These are phyloP conservation scores for Hyposoter didymator DNA, from an alignment of 2,888 invertebrate genomes.

Conservation along the genomic window DNA sequence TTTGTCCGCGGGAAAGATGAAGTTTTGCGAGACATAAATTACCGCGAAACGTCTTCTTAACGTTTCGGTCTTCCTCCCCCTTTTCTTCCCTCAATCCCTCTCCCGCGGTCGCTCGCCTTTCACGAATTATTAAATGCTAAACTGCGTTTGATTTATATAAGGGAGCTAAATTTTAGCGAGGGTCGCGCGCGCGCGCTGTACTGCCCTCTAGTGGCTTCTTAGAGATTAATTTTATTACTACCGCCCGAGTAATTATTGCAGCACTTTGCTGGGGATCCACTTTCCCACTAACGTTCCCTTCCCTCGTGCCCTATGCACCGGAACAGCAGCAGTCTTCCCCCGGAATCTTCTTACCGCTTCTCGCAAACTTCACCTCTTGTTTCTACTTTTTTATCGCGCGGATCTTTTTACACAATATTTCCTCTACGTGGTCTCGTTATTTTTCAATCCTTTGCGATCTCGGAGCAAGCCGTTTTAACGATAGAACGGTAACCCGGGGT, in stretches of 20 bases:
- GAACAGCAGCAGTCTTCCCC: not conserved
- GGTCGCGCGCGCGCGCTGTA: slow-evolving; percentile 63
- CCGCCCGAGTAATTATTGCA: slow-evolving; percentile 83
- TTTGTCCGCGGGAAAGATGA: not conserved
- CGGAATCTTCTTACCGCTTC: not conserved
- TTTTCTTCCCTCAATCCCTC: not conserved
- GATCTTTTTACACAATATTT: not conserved
- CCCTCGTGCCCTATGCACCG: slow-evolving; percentile 22
- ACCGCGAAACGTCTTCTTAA: not conserved
- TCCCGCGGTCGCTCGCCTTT: slow-evolving; percentile 59
- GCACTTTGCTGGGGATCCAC: slow-evolving; percentile 78
- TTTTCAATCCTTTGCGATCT: not conserved
- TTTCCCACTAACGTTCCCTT: slow-evolving; percentile 69
- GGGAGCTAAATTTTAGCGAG: slow-evolving; percentile 75
- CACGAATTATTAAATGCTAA: slow-evolving; percentile 83
- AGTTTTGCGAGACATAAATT: slow-evolving; percentile 21
- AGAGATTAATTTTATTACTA: slow-evolving; percentile 84
- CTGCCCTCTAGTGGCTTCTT: slow-evolving; percentile 65
- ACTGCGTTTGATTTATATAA: slow-evolving; percentile 83
- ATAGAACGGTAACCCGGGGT: too few relatives aligned
- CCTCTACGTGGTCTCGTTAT: not conserved
- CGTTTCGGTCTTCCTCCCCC: not conserved
- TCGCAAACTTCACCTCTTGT: not conserved
- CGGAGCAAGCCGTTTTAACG: too few relatives aligned
- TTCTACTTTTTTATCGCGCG: not conserved